Percentiles rank a stretch among this genome's conserved stretches.
Evolutionary conservation across 2,797 vertebrate species (phyloP).

Genomic region (Anabacerthia variegaticeps): DNA sequence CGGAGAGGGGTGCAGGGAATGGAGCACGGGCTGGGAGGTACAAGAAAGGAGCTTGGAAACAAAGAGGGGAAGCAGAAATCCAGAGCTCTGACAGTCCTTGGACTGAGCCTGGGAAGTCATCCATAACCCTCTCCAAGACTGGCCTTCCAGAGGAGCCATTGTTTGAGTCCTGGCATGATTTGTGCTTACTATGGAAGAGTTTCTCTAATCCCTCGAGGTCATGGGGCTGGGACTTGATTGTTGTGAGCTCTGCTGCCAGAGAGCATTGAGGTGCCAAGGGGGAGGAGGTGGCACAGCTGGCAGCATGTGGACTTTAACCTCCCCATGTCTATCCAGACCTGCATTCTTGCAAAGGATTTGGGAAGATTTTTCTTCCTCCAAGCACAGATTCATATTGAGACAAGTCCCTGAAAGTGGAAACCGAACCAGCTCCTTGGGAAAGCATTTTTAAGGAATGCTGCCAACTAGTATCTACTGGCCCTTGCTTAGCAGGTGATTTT

Average conservation of each 20-base stretch:
- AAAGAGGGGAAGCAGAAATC: conserved; percentile 56
- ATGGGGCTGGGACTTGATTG: background rate
- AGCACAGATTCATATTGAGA: background rate
- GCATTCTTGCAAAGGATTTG: background rate
- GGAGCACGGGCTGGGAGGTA: background rate
- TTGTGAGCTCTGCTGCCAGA: background rate
- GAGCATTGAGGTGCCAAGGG: background rate
- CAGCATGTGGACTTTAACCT: background rate
- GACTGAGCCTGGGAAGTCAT: conserved; percentile 51
- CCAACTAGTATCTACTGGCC: conserved; percentile 59
- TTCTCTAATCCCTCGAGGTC: background rate
- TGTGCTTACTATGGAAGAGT: background rate
- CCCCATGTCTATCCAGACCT: rapidly evolving
- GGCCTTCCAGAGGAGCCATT: conserved; percentile 21
- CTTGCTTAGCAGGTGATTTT: background rate
- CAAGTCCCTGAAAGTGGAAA: background rate
- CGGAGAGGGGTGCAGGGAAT: background rate
- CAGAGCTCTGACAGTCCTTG: conserved; percentile 34
- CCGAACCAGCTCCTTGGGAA: background rate
- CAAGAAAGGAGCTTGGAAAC: conserved; percentile 16
- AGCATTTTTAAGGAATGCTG: conserved; percentile 47
- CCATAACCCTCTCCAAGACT: background rate
- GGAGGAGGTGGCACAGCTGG: background rate
- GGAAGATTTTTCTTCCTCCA: background rate
- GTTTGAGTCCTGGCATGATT: conserved; percentile 1